Evolutionary conservation across 2,888 invertebrate species (phyloP).

Genomic region (Criorhina ranunculi): DNA sequence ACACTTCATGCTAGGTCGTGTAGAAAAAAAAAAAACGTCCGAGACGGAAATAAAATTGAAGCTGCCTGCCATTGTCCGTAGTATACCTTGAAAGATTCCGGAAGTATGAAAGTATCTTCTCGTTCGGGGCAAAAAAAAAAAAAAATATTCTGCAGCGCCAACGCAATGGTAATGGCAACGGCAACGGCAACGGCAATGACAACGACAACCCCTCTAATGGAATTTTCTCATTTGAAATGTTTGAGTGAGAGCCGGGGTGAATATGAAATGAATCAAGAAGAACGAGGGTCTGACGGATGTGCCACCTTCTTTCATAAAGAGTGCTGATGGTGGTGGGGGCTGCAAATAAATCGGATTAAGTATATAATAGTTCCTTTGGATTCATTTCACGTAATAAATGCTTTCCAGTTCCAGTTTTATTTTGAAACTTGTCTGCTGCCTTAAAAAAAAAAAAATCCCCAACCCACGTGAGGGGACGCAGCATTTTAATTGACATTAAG

Average conservation of each 20-base stretch:
- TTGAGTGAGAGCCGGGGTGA: conserved; percentile 11
- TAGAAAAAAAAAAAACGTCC: conserved; percentile 24
- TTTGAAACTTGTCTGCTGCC: not conserved
- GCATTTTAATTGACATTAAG: conserved; percentile 22
- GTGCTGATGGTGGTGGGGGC: not conserved
- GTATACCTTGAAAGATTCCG: conserved; percentile 11
- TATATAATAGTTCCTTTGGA: conserved; percentile 15
- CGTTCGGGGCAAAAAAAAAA: not conserved
- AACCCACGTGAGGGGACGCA: not conserved
- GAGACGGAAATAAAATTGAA: not conserved
- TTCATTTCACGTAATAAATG: conserved; percentile 25
- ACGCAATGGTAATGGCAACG: not conserved
- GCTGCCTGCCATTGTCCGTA: conserved; percentile 15
- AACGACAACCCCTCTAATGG: conserved; percentile 9
- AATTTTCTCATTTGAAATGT: conserved; percentile 20
- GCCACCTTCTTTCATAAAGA: not conserved
- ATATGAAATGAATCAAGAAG: not conserved
- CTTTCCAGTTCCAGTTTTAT: not conserved
- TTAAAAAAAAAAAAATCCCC: not conserved
- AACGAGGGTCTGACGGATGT: conserved; percentile 22
- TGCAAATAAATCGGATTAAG: conserved; percentile 34
- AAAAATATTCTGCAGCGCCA: not conserved
- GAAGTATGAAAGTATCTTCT: conserved; percentile 9
- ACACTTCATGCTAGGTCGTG: conserved; percentile 7
- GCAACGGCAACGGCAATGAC: too few species aligned